phyloP scores from a whole-genome alignment of 2,888 invertebrate genomes.

The Hyposoter didymator region DNA sequence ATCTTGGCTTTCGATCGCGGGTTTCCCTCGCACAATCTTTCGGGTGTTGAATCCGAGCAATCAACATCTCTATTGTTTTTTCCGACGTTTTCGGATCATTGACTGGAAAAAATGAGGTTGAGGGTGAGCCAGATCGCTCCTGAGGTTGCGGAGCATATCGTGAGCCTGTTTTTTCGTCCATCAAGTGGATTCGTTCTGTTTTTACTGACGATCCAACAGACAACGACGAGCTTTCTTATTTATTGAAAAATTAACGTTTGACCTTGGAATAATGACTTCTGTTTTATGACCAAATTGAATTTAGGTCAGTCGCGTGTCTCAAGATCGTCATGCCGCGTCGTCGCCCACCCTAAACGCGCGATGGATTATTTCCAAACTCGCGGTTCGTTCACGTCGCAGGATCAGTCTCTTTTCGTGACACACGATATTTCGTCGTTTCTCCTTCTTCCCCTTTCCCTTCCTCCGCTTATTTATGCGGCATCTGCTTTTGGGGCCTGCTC shows the following conservation, averaged over 20 bases:
- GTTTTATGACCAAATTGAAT: constrained; percentile 50
- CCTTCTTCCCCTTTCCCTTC: not conserved
- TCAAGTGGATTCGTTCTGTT: not conserved
- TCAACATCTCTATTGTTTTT: constrained; percentile 5
- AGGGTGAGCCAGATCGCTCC: not conserved
- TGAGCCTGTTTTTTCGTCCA: not conserved
- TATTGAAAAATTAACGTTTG: not conserved
- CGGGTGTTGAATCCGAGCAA: not conserved
- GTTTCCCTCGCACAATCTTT: not conserved
- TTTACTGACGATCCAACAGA: not conserved
- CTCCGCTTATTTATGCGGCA: constrained; percentile 12
- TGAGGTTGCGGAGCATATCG: not conserved
- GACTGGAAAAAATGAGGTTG: not conserved
- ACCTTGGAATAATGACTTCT: constrained; percentile 39
- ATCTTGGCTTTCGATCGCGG: constrained; percentile 7
- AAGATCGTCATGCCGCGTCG: constrained; percentile 52
- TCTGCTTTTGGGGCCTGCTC: constrained; percentile 51
- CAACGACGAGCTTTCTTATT: not conserved
- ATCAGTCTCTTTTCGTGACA: constrained; percentile 62
- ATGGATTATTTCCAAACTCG: constrained; percentile 60
- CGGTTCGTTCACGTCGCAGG: constrained; percentile 50
- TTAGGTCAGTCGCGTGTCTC: constrained; percentile 62
- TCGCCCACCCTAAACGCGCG: constrained; percentile 49
- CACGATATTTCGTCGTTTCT: constrained; percentile 60
- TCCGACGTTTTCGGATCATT: not conserved